These are phyloP conservation scores for Meloidogyne hapla DNA, from an alignment of 1,140 invertebrate species.

Conservation along the genomic window DNA sequence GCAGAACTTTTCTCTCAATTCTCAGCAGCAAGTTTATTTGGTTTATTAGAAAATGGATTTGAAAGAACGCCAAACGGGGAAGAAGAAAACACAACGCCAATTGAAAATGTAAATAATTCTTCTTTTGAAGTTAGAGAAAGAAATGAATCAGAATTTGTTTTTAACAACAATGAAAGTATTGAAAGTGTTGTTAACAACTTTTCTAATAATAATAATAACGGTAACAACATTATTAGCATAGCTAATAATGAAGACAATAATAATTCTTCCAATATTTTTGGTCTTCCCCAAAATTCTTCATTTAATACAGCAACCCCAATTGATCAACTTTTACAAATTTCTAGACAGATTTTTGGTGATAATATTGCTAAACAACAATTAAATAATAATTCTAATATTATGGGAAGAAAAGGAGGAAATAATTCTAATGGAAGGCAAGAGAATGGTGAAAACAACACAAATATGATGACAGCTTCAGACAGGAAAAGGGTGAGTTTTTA, in stretches of 20 bases:
- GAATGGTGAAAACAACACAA: neutral
- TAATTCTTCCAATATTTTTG: neutral
- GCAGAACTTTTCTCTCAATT: constrained; percentile 13
- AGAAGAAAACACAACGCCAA: constrained; percentile 2
- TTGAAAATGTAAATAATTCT: constrained; percentile 1
- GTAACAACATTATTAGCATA: constrained; percentile 5
- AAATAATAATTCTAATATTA: constrained; percentile 5
- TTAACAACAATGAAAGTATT: constrained; percentile 12
- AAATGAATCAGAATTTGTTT: constrained; percentile 8
- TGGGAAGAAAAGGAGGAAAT: neutral
- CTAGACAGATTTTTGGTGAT: constrained; percentile 16
- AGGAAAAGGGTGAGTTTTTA: neutral
- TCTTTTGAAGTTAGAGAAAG: constrained; percentile 9
- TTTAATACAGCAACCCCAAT: neutral
- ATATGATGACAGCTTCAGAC: neutral
- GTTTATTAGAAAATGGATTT: constrained; percentile 8
- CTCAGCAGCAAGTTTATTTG: constrained; percentile 18
- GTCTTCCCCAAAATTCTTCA: neutral
- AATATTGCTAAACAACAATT: constrained; percentile 16
- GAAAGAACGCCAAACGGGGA: constrained; percentile 17
- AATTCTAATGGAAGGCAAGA: neutral
- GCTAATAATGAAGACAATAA: constrained; percentile 1
- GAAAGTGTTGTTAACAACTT: neutral
- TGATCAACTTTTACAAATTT: constrained; percentile 29
- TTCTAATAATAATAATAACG: neutral